A percentile compares a stretch with the other conserved stretches of the same genome.
Evolutionary conservation across 2,113 vertebrate genomes (phyloP).

Genomic region (Vidua chalybeata): DNA sequence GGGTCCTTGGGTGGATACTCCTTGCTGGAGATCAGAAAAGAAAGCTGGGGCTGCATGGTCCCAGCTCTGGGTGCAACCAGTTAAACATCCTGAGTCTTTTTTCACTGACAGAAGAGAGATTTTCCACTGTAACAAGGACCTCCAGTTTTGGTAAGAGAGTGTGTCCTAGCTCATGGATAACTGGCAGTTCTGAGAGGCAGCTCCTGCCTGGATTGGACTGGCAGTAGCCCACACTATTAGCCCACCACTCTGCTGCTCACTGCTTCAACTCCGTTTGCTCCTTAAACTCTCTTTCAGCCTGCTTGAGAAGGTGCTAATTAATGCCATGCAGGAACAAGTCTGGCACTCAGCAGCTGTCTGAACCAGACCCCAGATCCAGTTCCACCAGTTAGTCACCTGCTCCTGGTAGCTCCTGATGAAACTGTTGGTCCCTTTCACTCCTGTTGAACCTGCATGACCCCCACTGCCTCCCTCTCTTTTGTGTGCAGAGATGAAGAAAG

Average conservation of each 20-base stretch:
- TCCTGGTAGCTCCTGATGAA: neutral
- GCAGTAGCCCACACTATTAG: neutral
- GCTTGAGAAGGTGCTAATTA: slow-evolving; percentile 23
- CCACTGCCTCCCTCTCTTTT: neutral
- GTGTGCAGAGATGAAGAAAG: neutral
- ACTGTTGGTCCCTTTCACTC: neutral
- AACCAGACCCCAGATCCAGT: neutral
- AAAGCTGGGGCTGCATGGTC: neutral
- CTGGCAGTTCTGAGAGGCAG: neutral
- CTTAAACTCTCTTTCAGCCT: neutral
- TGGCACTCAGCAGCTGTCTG: neutral
- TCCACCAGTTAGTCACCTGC: neutral
- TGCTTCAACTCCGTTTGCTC: neutral
- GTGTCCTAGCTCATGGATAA: neutral
- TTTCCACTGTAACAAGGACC: neutral
- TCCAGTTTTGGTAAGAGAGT: neutral
- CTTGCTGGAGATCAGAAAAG: neutral
- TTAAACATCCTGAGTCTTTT: neutral
- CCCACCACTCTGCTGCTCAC: neutral
- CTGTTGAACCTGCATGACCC: neutral
- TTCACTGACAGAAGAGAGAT: neutral
- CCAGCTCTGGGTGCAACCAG: neutral
- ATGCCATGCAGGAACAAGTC: neutral
- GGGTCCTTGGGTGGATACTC: neutral
- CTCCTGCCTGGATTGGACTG: neutral